A percentile compares a stretch with the other conserved stretches of the same genome.
Evolutionary conservation across 2,797 vertebrate species (phyloP).

Genomic region (Pangasius sanitwongsei): DNA sequence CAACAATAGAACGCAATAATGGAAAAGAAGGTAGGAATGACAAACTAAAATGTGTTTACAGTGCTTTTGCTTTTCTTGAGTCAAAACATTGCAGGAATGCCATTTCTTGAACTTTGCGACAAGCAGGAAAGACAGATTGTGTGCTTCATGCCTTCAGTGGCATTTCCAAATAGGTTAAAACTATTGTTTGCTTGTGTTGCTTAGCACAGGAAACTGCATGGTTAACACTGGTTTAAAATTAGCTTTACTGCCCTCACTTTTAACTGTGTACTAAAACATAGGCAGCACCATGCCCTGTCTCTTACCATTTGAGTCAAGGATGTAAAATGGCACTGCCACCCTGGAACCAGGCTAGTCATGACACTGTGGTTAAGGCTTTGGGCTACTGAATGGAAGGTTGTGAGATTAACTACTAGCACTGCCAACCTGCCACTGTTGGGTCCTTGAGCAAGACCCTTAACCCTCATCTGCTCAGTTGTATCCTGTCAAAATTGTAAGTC

Average conservation of each 20-base stretch:
- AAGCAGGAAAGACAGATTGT: conserved; percentile 6
- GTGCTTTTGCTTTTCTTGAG: neutral
- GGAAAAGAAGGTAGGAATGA: neutral
- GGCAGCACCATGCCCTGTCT: neutral
- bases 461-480: neutral
- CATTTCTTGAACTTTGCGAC: neutral
- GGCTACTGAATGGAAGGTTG: neutral
- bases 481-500: neutral
- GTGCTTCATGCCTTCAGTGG: neutral
- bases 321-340: too few species aligned
- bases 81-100: neutral
- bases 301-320: neutral
- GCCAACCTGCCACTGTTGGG: neutral
- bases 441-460: neutral
- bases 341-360: neutral
- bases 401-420: neutral
- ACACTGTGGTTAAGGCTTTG: neutral
- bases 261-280: neutral
- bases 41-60: neutral
- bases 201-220: neutral
- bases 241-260: neutral
- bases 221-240: neutral
- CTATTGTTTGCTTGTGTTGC: neutral
- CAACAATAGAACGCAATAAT: conserved; percentile 13
- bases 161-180: conserved; percentile 9